Conservation (phyloP, 2,113 vertebrate genomes). For the Plotosus lineatus region DNA sequence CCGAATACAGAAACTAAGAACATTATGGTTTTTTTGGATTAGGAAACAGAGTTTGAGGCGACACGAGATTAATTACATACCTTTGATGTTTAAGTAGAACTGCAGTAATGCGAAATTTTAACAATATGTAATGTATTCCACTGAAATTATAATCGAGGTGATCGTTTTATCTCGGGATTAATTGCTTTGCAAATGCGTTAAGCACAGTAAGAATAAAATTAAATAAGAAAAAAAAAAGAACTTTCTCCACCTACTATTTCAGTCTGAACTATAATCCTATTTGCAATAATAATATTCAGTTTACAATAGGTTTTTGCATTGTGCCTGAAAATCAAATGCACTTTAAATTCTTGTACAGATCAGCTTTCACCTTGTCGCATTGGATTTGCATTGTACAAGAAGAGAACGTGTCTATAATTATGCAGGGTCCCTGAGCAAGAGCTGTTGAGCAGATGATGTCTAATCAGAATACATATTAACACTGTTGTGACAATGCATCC, state of each 20-base stretch:
- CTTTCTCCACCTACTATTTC: slow-evolving; percentile 3
- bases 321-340: neutral
- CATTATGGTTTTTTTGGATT: neutral
- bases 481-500: neutral
- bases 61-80: neutral
- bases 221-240: neutral
- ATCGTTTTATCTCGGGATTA: neutral
- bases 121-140: slow-evolving; percentile 10
- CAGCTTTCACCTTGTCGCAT: neutral
- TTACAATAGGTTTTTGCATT: neutral
- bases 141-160: neutral
- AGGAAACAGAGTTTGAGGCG: no score
- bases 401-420: neutral
- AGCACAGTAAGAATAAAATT: neutral
- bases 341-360: slow-evolving; percentile 7
- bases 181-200: neutral
- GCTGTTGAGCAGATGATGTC: neutral
- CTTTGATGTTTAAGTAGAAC: neutral
- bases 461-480: slow-evolving; percentile 27
- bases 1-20: no score
- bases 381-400: slow-evolving; percentile 6
- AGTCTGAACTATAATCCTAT: neutral
- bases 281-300: slow-evolving; percentile 16
- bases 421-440: neutral
- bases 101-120: neutral